Evolutionary conservation across 2,888 invertebrate species (phyloP), one percentile per base, ranked within the genome.

Genomic region (Abrostola tripartita): DNA sequence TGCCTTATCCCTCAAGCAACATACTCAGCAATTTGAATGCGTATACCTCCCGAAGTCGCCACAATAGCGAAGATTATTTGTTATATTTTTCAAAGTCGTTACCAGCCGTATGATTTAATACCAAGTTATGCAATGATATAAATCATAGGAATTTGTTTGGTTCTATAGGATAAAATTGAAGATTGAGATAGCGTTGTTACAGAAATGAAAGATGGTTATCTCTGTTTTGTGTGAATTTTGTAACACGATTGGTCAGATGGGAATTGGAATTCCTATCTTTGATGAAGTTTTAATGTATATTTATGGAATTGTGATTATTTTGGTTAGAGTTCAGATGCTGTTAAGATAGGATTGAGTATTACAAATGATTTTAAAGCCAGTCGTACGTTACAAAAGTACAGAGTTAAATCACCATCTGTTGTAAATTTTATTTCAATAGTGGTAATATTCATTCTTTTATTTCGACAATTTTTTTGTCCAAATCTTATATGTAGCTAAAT

Each of bases 161-260:
- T 74, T 81, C 84, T 79, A 81, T 84, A 81, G 83, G 80, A 88
- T 84, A 84, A 84, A 86, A 87, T 89, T 85, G 80, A 71, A 88
- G 90, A 90, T 90, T 81, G 69, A 90, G 90, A 90, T 90, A 87
- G 78, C 76, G 79, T 72, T 78, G 73, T 76, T 81, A 75, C 64
- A 73, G 76, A 83, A 79, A 82, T 82, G 74, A 81, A 80, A 78
- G 85, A 82, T 77, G 76, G 65, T 78, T 75, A 81, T 81, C 81
- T 80, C 1, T 63, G 74, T 72, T 75, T 65, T 64, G 62, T 70
- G 55, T 76, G 65, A 76, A 63, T 58, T 75, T 57, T 71, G 79
- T 78, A 83, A 79, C 71, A 40, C 51, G 59, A 57, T 75, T 54
- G 35, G 57, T 55, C 8, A 14, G 56, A 71, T 71, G n/a, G 72